Base-by-base conservation (phyloP, 2,888 invertebrate genomes). In the Spisula solida region DNA sequence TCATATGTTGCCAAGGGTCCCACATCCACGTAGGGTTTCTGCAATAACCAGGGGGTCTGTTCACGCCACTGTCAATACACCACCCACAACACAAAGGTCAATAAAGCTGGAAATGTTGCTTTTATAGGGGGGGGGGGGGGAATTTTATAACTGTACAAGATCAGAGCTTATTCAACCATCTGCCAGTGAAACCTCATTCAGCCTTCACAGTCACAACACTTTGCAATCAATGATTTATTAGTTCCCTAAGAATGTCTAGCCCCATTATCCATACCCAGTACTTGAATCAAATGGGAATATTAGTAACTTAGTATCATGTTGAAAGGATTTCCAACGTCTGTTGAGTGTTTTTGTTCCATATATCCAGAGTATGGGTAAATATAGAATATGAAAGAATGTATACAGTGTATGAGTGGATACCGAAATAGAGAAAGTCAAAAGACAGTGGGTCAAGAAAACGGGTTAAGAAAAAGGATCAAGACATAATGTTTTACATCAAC, bases 1-100 rank as follows among this genome's bases (percentile, higher is more conserved):
- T 96, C 95, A 89, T 96, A 96, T 0, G 95, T 95, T 1, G 93
- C 93, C 92, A 95, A 93, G 14, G 92, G 91, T 82, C 95, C 95
- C 70, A 95, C 94, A 82, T 95, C 95, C 70, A 95, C 94, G 83
- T 94, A 95, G 8, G 94, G 93, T 89, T 94, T 93, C 93, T 95
- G 95, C 85, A 94, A 93, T 89, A 93, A 86, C 93, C 92, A 93
- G 85, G 94, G 94, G 18, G 87, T 90, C 81, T 91, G 88, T 90
- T 93, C 93, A 92, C 92, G 92, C 88, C 88, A 81, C 91, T 91
- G 91, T 90, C 89, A 92, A 91, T 81, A 90, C 84, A 88, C 81
- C 89, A 89, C 89, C 86, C 86, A 87, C 31, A 81, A 79, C 34
- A 82, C 66, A 75, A n/a, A 81, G 80, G 87, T 16, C 31, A 31